Evolutionary conservation across 2,888 invertebrate species (phyloP).

Genomic region (Agonum fuliginosum): DNA sequence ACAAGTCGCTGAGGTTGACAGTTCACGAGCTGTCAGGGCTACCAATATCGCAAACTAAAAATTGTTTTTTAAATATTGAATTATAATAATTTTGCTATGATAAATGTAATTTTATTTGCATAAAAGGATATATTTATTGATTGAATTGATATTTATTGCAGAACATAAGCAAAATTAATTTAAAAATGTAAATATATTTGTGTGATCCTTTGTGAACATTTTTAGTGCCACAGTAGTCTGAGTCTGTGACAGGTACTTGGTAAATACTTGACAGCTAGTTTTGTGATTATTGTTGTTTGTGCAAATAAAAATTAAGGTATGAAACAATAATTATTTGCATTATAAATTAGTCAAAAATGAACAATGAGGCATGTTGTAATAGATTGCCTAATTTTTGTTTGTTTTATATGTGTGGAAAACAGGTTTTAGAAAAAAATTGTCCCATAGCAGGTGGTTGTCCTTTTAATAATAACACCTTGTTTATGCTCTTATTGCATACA

Average conservation of each 20-base stretch:
- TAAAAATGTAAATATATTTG: not conserved
- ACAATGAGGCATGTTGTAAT: not conserved
- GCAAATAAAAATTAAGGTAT: slow-evolving; percentile 19
- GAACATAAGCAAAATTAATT: no score
- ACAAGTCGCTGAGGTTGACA: not conserved
- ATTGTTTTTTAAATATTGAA: not conserved
- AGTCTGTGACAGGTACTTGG: slow-evolving; percentile 10
- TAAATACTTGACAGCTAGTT: slow-evolving; percentile 24
- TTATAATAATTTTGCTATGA: not conserved
- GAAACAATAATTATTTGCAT: slow-evolving; percentile 20
- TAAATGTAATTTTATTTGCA: not conserved
- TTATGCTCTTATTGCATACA: not conserved
- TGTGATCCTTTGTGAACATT: not conserved
- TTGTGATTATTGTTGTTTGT: slow-evolving; percentile 23
- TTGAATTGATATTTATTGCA: no score
- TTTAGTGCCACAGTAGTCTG: not conserved
- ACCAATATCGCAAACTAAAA: not conserved
- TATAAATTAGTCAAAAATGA: not conserved
- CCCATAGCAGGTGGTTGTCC: slow-evolving; percentile 27
- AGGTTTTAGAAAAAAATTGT: not conserved
- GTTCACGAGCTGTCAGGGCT: not conserved
- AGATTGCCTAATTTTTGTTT: no score
- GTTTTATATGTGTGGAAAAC: not conserved
- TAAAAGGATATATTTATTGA: not conserved
- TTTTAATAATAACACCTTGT: slow-evolving; percentile 26